phyloP scores from a whole-genome alignment of 2,113 vertebrate genomes.

The Nannospalax galili region DNA sequence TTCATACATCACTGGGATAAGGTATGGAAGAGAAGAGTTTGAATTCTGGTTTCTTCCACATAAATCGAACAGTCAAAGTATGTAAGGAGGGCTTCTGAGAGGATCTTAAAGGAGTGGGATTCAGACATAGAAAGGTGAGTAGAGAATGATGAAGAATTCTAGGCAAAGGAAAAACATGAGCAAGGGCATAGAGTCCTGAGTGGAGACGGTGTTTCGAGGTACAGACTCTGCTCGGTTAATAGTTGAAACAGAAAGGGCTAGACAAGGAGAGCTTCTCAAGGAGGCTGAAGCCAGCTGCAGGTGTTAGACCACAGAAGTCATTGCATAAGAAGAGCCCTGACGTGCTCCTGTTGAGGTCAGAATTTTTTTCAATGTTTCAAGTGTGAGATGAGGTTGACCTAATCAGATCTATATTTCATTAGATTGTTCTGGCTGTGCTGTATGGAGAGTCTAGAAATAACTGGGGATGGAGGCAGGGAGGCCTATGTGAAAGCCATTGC shows the following conservation, averaged over 20 bases:
- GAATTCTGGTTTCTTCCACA: not conserved
- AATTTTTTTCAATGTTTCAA: not conserved
- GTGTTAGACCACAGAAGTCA: not conserved
- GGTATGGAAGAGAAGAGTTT: not conserved
- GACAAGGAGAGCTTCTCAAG: not conserved
- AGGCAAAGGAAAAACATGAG: not conserved
- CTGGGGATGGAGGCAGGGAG: not conserved
- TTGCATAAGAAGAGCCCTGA: not conserved
- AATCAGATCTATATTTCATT: not conserved
- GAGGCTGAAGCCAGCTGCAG: not conserved
- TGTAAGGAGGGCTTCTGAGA: not conserved
- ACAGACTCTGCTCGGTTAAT: not conserved
- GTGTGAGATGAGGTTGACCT: not conserved
- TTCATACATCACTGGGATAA: not conserved
- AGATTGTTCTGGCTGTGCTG: not conserved
- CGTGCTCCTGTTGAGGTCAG: not conserved
- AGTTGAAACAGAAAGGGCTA: not conserved
- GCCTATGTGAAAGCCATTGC: not conserved
- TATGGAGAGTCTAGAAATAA: not conserved
- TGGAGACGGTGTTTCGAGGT: not conserved
- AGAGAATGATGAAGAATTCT: not conserved
- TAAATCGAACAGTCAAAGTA: not conserved
- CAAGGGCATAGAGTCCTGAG: not conserved
- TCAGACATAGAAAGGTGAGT: not conserved
- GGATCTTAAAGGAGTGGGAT: not conserved